Evolutionary conservation across 2,113 vertebrate genomes (phyloP), one percentile per base, ranked within the genome.

Genomic region (Austrofundulus limnaeus): DNA sequence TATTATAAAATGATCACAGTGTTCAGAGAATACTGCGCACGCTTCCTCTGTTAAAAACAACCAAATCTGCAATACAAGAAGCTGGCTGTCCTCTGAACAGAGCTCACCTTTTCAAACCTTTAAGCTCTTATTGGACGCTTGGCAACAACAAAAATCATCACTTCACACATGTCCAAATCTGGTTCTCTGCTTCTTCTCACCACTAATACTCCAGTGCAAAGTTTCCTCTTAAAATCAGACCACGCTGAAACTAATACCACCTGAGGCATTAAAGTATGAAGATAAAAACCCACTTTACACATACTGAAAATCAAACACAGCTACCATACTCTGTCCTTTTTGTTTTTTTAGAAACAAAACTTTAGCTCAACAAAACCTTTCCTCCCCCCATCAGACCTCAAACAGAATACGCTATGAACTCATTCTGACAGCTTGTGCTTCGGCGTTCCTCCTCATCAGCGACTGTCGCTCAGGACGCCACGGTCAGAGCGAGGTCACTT

Each of bases 391-490:
- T 38, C 46, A 19, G 39, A 50, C 45, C 6, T 17, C 23, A 45
- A 53, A 72, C 19, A 45, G 34, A 42, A 61, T 23, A 49, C 25
- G 61, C 61, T 15, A 60, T 10, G 5, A 15, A 62, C 48, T 16
- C 23, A 20, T 60, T 57, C 19, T 21, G 39, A 61, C 11, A 13
- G 61, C 61, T 75, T 76, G 79, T 82, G 84, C 78, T 77, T 74
- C 49, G 45, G 5, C 39, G 55, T 54, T 60, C 23, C 67, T 71
- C 72, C 69, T 68, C 37, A 59, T 68, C 15, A 34, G 19, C 48
- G 28, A 34, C 42, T 0, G 2, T 69, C 49, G 38, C 52, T 48
- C 38, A 45, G 51, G 60, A 71, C 55, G 66, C 64, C 59, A 59
- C 63, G 20, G 51, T 53, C 59, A 53, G 21, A n/a, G 20, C 56